Evolutionary conservation across 2,113 vertebrate genomes (phyloP).

Genomic region (Oriolus oriolus): DNA sequence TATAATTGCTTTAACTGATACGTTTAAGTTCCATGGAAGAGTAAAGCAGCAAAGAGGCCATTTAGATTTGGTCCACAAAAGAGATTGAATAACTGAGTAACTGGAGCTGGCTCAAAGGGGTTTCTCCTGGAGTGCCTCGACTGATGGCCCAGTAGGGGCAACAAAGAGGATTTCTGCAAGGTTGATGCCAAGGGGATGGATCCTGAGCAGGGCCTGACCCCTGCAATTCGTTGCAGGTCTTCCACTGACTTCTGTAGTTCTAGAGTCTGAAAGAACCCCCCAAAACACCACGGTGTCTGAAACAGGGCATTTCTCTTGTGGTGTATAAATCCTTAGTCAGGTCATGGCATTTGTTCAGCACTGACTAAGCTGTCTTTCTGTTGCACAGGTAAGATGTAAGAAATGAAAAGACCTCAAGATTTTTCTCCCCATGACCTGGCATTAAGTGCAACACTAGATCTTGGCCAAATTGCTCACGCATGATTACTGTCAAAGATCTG

Average conservation of each 20-base stretch:
- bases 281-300: background rate
- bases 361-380: background rate
- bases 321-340: background rate
- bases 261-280: background rate
- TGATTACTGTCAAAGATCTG: conserved; percentile 13
- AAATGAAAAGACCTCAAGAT: background rate
- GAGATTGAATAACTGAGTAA: background rate
- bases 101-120: background rate
- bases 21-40: background rate
- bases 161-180: background rate
- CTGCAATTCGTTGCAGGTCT: background rate
- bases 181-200: background rate
- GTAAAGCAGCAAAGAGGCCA: background rate
- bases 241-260: background rate
- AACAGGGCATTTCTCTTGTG: background rate
- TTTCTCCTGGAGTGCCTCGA: rapidly evolving
- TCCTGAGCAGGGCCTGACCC: background rate
- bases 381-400: background rate
- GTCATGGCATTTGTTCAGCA: background rate
- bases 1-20: background rate
- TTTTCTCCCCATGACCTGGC: background rate
- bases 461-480: background rate
- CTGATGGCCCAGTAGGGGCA: background rate
- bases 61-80: background rate
- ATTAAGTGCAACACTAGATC: background rate